phyloP scores from a whole-genome alignment of 30 jellyfish, hydroid and myxozoan species.

The Mastigias papua region DNA sequence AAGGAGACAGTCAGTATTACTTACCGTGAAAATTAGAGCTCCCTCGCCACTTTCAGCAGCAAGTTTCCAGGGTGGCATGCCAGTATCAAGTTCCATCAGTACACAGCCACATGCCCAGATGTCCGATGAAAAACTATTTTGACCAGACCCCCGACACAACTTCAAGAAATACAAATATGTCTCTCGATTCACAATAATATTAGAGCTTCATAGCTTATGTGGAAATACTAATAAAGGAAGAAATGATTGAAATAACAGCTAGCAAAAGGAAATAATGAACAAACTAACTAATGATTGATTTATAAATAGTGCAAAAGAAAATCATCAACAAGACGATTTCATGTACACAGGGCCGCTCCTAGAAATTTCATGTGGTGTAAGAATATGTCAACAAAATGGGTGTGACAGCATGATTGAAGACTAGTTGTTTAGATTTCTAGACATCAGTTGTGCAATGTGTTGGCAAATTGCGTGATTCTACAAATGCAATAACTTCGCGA shows the following conservation, averaged over 20 bases:
- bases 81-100: constrained; percentile 34
- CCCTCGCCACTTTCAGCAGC: constrained; percentile 19
- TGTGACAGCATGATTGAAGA: too few species aligned
- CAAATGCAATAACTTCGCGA: too few species aligned
- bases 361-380: too few species aligned
- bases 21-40: constrained; percentile 42
- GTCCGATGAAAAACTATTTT: constrained; percentile 45
- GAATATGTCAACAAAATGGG: too few species aligned
- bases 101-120: constrained; percentile 70
- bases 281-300: neutral
- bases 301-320: neutral
- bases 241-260: neutral
- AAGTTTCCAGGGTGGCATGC: constrained; percentile 66
- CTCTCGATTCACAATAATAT: neutral
- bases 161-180: neutral
- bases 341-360: too few species aligned
- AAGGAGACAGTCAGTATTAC: neutral
- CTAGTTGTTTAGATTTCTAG: too few species aligned
- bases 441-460: too few species aligned
- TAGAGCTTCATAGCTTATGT: neutral
- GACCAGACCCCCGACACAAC: neutral
- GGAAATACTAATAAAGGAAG: neutral
- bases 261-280: too few species aligned
- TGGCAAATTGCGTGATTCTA: too few species aligned
- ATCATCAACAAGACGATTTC: neutral